phyloP scores from a whole-genome alignment of 1,140 invertebrate genomes.

The Holcopasites calliopsidis region DNA sequence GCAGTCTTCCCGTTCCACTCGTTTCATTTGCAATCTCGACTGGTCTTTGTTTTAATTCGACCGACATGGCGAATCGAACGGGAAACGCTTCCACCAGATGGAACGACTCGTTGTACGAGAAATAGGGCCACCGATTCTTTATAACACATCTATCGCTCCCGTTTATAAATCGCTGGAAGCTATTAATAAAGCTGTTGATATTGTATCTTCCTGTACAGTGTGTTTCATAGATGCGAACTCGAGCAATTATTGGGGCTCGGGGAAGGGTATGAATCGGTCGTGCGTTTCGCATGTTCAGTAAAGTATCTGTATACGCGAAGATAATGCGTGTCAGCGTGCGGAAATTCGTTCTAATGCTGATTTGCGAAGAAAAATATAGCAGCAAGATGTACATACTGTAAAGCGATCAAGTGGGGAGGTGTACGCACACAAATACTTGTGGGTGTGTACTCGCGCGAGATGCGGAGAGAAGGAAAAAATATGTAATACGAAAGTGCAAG shows the following conservation, averaged over 20 bases:
- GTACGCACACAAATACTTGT: conserved; percentile 34
- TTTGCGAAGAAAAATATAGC: conserved; percentile 47
- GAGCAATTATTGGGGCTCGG: no score
- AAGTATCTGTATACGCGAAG: background rate
- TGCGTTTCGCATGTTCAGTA: no score
- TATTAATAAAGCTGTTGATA: conserved; percentile 20
- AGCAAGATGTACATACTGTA: conserved; percentile 36
- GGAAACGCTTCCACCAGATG: background rate
- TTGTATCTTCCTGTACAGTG: background rate
- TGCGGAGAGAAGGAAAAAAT: conserved; percentile 64
- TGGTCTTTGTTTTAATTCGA: conserved; percentile 53
- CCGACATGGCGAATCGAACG: conserved; percentile 9
- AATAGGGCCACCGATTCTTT: conserved; percentile 26
- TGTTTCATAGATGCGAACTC: no score
- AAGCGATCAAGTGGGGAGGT: conserved; percentile 57
- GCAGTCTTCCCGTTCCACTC: conserved; percentile 14
- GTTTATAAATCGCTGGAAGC: background rate
- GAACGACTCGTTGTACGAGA: conserved; percentile 11
- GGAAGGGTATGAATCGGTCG: no score
- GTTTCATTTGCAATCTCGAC: conserved; percentile 48
- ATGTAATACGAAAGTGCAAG: conserved; percentile 69
- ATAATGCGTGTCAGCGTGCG: background rate
- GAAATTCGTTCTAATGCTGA: background rate
- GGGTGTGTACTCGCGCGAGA: conserved; percentile 53
- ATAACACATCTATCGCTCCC: background rate